A percentile compares a stretch with the other conserved stretches of the same genome.
Conservation (phyloP, 2,113 vertebrate genomes). For the Uria aalge region DNA sequence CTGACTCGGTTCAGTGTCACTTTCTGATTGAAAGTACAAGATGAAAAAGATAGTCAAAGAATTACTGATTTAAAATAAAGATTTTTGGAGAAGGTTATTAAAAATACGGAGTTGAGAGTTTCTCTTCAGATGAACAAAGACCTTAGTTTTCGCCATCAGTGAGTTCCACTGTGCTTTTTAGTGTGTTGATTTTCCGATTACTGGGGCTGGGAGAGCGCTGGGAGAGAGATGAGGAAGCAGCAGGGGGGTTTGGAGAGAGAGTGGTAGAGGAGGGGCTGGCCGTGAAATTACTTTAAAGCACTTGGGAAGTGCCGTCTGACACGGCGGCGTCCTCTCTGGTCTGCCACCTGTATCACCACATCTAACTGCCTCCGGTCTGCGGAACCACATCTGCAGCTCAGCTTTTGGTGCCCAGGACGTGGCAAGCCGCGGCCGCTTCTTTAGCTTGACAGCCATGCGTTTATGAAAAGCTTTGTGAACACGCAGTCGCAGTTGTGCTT, state of each 20-base stretch:
- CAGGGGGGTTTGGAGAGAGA: neutral
- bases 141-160: neutral
- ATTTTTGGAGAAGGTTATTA: neutral
- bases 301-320: neutral
- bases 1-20: neutral
- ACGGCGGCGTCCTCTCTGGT: neutral
- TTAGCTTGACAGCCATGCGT: neutral
- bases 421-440: neutral
- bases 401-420: neutral
- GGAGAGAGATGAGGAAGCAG: neutral
- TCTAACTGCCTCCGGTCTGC: neutral
- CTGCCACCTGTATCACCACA: neutral
- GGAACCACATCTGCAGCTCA: neutral
- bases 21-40: neutral
- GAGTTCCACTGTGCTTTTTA: neutral
- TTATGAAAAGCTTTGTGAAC: neutral
- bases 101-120: neutral
- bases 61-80: neutral
- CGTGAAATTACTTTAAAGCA: neutral
- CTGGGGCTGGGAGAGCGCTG: rapidly evolving
- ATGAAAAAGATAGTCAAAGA: neutral
- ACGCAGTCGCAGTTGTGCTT: neutral
- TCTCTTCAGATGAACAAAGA: neutral
- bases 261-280: neutral
- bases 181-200: neutral